Base-by-base conservation (phyloP, 2,113 vertebrate genomes). In the Emydura subglobosa region DNA sequence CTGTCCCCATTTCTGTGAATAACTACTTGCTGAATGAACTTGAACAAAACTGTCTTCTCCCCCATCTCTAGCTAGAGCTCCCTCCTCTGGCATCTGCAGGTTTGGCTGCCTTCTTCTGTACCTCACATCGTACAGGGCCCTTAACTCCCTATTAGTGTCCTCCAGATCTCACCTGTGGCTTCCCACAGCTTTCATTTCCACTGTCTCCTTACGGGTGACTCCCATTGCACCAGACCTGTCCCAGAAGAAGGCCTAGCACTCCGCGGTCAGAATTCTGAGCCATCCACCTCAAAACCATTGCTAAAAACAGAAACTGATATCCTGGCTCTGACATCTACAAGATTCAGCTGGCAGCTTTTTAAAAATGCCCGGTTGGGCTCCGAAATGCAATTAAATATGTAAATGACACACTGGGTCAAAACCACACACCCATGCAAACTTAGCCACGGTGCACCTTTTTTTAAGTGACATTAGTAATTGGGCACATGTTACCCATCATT, bases 331-430 rank as follows among this genome's bases (percentile, higher is more conserved):
- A 72, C 72, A 93, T 87, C 90, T 92, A 90, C 1, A 1, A 61
- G 87, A 86, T 65, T 74, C 87, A 96, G 89, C 89, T 47, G n/a
- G 86, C 85, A 39, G 82, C 55, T 93, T 91, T 94, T 94, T 17
- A 87, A 78, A 95, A 94, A 72, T 50, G 85, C 82, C 88, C 87
- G 86, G 86, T 87, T 84, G 87, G 80, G 88, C 90, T 89, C 86
- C 76, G 82, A 22, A 72, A 94, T 94, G 90, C 85, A 34, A 97
- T 96, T 95, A 97, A 96, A 96, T 96, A 97, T 94, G 92, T 87
- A 96, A 96, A 95, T 95, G n/a, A 86, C 88, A 95, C 92, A 79
- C 90, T 89, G 82, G 95, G 92, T 97, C 97, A 96, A 95, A 97
- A 89, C 95, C 96, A 94, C 95, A 95, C 86, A 0, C 95, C 94